Conservation (phyloP, 2,888 invertebrate genomes). For the Drosophila prostipennis region DNA sequence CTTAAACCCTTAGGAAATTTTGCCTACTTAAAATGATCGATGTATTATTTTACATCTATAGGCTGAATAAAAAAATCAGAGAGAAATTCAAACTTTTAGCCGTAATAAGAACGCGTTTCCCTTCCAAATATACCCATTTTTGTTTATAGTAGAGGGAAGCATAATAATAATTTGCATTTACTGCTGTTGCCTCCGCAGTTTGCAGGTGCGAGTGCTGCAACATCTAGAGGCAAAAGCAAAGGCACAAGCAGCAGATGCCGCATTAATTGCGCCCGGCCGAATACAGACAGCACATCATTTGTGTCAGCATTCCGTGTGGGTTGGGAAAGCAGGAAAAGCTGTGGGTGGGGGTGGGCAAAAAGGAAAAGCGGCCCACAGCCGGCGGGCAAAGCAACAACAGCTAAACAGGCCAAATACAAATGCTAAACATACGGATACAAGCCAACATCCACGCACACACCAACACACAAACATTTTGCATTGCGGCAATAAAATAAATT, state of each 20-base stretch:
- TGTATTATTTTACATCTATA: background rate
- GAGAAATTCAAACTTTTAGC: background rate
- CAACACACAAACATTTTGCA: slow-evolving; percentile 34
- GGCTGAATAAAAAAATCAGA: background rate
- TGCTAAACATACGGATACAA: slow-evolving; percentile 19
- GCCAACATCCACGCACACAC: background rate
- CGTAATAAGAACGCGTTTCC: background rate
- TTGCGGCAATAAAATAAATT: slow-evolving; percentile 57
- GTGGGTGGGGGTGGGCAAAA: background rate
- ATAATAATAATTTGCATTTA: slow-evolving; percentile 39
- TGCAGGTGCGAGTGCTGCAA: slow-evolving; percentile 36
- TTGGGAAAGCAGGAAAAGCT: background rate
- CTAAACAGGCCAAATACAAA: slow-evolving; percentile 42
- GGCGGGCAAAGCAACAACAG: slow-evolving; percentile 20
- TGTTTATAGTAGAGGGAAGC: background rate
- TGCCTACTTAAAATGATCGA: background rate
- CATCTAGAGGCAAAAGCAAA: slow-evolving; percentile 2
- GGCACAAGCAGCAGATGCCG: slow-evolving; percentile 30
- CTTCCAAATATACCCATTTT: background rate
- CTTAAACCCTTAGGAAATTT: too few relatives aligned
- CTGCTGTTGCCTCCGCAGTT: slow-evolving; percentile 19
- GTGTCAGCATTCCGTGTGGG: slow-evolving; percentile 39
- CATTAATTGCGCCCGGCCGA: slow-evolving; percentile 52
- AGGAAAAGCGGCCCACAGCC: slow-evolving; percentile 23
- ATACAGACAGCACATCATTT: slow-evolving; percentile 50